Percentiles rank a stretch among this genome's conserved stretches.
Conservation (phyloP, 2,888 invertebrate species). For the Ormyrus labotus region DNA sequence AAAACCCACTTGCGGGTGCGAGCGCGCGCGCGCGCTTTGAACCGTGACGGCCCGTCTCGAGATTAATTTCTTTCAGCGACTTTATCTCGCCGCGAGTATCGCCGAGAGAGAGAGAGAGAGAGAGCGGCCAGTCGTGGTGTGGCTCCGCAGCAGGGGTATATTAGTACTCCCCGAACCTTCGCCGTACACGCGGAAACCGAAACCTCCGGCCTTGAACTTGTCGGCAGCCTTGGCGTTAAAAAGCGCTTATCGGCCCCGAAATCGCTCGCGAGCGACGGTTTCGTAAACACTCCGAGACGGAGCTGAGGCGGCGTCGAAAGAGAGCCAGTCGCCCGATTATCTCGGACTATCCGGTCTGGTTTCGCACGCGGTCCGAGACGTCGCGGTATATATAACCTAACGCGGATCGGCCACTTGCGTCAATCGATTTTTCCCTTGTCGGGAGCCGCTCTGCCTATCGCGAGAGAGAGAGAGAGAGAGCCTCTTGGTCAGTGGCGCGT, state of each 20-base stretch:
- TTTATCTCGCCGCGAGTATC: constrained; percentile 33
- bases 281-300: background rate
- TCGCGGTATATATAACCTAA: background rate
- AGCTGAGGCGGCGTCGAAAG: background rate
- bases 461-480: no score
- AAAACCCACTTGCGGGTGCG: no score
- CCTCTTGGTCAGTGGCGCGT: no score
- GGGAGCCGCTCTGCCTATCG: background rate
- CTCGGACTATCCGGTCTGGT: background rate
- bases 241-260: no score
- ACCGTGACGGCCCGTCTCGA: constrained; percentile 9
- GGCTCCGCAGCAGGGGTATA: no score
- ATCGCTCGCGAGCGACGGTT: no score
- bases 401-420: constrained; percentile 63
- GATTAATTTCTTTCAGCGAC: constrained; percentile 37
- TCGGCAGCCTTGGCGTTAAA: no score
- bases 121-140: no score
- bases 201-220: constrained; percentile 33
- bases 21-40: constrained; percentile 13
- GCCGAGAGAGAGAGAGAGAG: background rate
- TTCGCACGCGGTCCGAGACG: background rate
- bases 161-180: no score
- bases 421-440: constrained; percentile 68
- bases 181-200: no score
- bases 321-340: background rate